These are phyloP conservation scores for Ernsta delagoae DNA, from an alignment of 2,888 invertebrate species.

Conservation along the genomic window DNA sequence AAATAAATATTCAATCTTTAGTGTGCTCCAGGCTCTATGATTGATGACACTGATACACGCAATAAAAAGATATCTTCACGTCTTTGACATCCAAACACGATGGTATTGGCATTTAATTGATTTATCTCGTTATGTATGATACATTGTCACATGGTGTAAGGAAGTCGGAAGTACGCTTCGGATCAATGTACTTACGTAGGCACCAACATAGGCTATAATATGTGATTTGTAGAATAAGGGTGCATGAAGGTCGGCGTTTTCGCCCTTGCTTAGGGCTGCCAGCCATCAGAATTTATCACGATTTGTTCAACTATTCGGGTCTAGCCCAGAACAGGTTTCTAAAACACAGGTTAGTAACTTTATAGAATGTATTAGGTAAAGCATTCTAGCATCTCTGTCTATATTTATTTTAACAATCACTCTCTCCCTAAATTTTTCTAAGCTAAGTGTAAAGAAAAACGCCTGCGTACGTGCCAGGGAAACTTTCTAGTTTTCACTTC, in stretches of 20 bases:
- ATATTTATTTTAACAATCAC: too few relatives aligned
- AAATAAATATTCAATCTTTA: neutral
- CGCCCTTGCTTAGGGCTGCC: constrained; percentile 56
- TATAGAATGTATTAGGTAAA: too few relatives aligned
- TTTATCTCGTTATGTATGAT: neutral
- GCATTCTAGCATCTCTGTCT: too few relatives aligned
- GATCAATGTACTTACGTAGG: too few relatives aligned
- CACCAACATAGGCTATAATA: neutral
- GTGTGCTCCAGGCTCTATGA: neutral
- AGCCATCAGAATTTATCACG: neutral
- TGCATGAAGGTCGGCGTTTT: constrained; percentile 60
- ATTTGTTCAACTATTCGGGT: too few relatives aligned
- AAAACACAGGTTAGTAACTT: too few relatives aligned
- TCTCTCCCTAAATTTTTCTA: too few relatives aligned
- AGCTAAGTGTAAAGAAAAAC: too few relatives aligned
- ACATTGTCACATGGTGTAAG: neutral
- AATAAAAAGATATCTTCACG: constrained; percentile 3
- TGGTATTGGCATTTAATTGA: neutral
- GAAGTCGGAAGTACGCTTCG: neutral
- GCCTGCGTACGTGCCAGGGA: too few relatives aligned
- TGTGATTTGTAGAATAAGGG: constrained; percentile 42
- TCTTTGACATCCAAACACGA: neutral
- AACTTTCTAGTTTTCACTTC: too few relatives aligned
- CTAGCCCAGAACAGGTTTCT: too few relatives aligned
- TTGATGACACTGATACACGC: constrained; percentile 1